Evolutionary conservation across 2,797 vertebrate genomes (phyloP), one percentile per base, ranked within the genome.

Genomic region (Fringilla coelebs): DNA sequence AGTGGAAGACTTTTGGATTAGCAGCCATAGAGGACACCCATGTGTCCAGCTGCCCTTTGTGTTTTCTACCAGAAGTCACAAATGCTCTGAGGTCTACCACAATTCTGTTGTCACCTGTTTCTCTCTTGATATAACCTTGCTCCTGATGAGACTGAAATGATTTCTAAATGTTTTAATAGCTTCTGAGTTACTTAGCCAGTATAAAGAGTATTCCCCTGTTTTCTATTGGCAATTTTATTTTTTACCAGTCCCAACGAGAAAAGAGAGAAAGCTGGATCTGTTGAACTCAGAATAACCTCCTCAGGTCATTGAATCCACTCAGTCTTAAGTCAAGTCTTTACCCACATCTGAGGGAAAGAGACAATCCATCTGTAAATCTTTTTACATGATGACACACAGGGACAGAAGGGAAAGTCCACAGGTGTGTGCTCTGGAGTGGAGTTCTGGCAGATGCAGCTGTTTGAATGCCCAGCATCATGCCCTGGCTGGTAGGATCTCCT

Each of bases 1-100:
- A 82, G 57, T 88, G 49, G 93, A 85, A 93, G 86, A 57, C 81
- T 92, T 81, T 17, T 36, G 79, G 71, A 60, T 93, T 61, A 89
- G 74, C 45, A 73, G 40, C 82, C 8, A 4, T 17, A 71, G 90
- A 90, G 86, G 70, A 57, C 77, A 76, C 38, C 22, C 63, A 6
- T 6, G 57, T 60, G 74, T 85, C 88, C 57, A 40, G 60, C 41
- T 94, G 32, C 32, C 71, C 41, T 70, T 82, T 55, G 13, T 76
- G 55, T 63, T 85, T 84, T 60, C 74, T 55, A 15, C 62, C 70
- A 62, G 52, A 89, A 49, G 65, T 29, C 40, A 70, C 5, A 26
- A 68, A 83, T 7, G 4, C n/a, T 63, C 32, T 41, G 54, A 86
- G n/a, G 24, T 68, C 41, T 43, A 34, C 62, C 29, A 13, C 19